Evolutionary conservation across 2,113 vertebrate genomes (phyloP).

Genomic region (Cephalopterus ornatus): DNA sequence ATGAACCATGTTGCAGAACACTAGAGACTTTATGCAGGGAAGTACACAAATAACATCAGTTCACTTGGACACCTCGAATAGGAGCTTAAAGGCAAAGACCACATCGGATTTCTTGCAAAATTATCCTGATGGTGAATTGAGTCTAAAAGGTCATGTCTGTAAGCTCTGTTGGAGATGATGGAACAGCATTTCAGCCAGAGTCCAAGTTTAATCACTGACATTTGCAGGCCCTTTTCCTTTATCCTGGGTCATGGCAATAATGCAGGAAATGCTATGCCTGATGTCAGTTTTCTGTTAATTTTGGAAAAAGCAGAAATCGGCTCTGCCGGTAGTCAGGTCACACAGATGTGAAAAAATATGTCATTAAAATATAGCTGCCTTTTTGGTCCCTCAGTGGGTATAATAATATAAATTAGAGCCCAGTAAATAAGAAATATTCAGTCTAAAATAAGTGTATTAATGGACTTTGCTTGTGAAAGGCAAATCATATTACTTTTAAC

Average conservation of each 20-base stretch:
- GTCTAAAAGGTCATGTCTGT: not conserved
- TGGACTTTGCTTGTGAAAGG: not conserved
- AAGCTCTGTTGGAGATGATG: not conserved
- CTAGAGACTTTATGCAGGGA: not conserved
- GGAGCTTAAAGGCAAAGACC: not conserved
- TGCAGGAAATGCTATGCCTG: not conserved
- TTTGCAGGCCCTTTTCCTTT: not conserved
- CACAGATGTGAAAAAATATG: not conserved
- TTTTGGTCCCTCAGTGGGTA: not conserved
- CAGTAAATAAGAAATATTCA: not conserved
- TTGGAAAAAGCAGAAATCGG: not conserved
- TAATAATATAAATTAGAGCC: not conserved
- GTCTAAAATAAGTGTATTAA: not conserved
- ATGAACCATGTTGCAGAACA: not conserved
- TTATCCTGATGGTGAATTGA: not conserved
- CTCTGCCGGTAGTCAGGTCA: not conserved
- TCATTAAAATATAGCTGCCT: not conserved
- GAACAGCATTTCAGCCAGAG: not conserved
- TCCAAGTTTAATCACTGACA: not conserved
- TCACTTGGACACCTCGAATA: not conserved
- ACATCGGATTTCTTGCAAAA: not conserved
- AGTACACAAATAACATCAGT: not conserved
- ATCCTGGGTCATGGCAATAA: not conserved
- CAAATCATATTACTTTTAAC: not conserved
- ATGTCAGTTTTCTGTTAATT: not conserved